phyloP scores from a whole-genome alignment of 1,140 invertebrate species.

The roundworm (Caenorhabditis elegans) region DNA sequence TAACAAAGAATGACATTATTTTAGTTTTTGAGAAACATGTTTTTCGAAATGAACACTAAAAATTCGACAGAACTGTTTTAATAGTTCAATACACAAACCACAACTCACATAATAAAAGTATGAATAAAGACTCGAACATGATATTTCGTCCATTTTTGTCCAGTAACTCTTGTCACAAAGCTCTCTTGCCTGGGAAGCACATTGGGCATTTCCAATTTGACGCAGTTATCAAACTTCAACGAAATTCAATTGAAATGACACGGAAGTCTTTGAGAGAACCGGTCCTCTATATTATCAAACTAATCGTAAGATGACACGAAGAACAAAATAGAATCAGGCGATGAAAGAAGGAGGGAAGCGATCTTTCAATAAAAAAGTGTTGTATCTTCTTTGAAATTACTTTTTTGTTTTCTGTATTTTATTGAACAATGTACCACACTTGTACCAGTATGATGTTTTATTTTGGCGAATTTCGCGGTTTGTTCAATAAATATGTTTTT shows the following conservation, averaged over 20 bases:
- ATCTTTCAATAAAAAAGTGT: not conserved
- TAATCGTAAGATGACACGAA: not conserved
- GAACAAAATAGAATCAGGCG: not conserved
- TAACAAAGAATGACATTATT: too few relatives aligned
- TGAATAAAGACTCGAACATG: constrained; percentile 36
- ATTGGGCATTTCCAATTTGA: not conserved
- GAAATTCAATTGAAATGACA: not conserved
- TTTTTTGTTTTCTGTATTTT: too few relatives aligned
- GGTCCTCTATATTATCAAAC: constrained; percentile 9
- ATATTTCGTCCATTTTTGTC: constrained; percentile 28
- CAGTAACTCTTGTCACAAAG: not conserved
- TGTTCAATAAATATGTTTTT: constrained; percentile 6
- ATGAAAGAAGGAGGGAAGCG: not conserved
- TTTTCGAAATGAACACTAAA: too few relatives aligned
- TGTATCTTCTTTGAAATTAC: too few relatives aligned
- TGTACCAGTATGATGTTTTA: too few relatives aligned
- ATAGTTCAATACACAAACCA: not conserved
- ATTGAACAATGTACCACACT: too few relatives aligned
- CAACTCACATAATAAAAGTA: constrained; percentile 36
- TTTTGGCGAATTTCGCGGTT: not conserved
- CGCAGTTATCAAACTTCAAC: not conserved
- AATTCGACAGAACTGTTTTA: too few relatives aligned
- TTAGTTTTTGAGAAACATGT: too few relatives aligned
- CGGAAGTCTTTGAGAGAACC: not conserved
- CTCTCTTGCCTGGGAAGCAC: not conserved